Percentiles rank a stretch among this genome's conserved stretches.
phyloP scores from a whole-genome alignment of 2,113 vertebrate genomes.

The Smithornis capensis region DNA sequence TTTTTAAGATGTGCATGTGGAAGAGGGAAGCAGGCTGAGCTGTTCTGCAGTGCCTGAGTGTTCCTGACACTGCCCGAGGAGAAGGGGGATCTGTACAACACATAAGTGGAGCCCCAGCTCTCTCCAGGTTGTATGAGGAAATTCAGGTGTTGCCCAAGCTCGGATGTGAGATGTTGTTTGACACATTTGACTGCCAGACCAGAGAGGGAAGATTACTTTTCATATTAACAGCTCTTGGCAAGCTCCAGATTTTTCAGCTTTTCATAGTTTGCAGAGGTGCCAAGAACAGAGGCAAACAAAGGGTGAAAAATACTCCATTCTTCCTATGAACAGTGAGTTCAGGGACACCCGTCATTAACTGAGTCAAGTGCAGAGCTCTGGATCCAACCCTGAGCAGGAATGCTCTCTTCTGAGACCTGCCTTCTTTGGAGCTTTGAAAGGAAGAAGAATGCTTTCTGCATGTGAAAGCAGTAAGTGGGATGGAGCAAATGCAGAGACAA shows the following conservation, averaged over 20 bases:
- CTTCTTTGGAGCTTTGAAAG: slow-evolving; percentile 1
- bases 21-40: not conserved
- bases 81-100: not conserved
- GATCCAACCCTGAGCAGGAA: slow-evolving; percentile 41
- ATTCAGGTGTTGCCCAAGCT: slow-evolving; percentile 9
- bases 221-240: slow-evolving; percentile 12
- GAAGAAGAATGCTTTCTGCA: slow-evolving; percentile 18
- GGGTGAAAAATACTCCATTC: slow-evolving; percentile 38
- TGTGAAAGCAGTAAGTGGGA: slow-evolving; percentile 34
- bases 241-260: slow-evolving; percentile 27
- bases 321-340: slow-evolving; percentile 28
- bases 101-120: not conserved
- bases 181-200: not conserved
- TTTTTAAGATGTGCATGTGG: not conserved
- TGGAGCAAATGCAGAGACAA: slow-evolving; percentile 33
- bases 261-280: slow-evolving; percentile 26
- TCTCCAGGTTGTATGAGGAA: not conserved
- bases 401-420: slow-evolving; percentile 26
- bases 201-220: not conserved
- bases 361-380: slow-evolving; percentile 5
- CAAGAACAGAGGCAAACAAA: slow-evolving; percentile 51
- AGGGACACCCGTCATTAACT: slow-evolving; percentile 2
- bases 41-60: not conserved
- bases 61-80: not conserved
- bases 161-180: not conserved